Base-by-base conservation (phyloP, 2,113 vertebrate genomes). In the Poecilia latipinna region DNA sequence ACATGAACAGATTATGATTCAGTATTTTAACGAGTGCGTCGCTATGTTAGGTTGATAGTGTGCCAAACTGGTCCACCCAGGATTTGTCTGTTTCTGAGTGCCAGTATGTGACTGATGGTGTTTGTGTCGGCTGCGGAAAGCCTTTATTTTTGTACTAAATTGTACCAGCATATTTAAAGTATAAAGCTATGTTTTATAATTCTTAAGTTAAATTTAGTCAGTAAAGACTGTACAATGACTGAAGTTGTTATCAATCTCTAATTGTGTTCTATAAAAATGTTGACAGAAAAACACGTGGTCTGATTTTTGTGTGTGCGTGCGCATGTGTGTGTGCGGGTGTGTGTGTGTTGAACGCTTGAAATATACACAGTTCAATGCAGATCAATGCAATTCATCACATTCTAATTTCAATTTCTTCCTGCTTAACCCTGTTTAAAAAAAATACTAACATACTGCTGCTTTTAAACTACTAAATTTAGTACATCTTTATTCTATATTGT, bases 131-230 rank as follows among this genome's bases (percentile, higher is more conserved):
- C n/a, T 90, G 75, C 72, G 88, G 85, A 92, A 89, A 92, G 92
- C 90, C 26, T 93, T 92, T 94, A 94, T 94, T 95, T 95, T 95
- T 95, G 90, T 95, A 95, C 92, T 88, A 91, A 94, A 92, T 92
- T 90, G 90, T 94, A 94, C 89, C 89, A 79, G 83, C 91, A 92
- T 95, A 95, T 95, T 95, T 95, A 95, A 95, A 93, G 87, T 93
- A 80, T 93, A 94, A 94, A 93, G 87, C 90, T 92, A 87, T 93
- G 89, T 93, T 94, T 92, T 91, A 74, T 74, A 87, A 91, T 86
- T 89, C 86, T 86, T 95, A 95, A 95, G 88, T 94, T 95, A 95
- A 94, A 91, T 91, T 88, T 93, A 93, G 91, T 86, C 92, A 92
- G 86, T 86, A 90, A 91, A 91, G 87, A 91, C 80, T 77, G 65